phyloP scores from a whole-genome alignment of 2,113 vertebrate species.

The Aramus guarauna region DNA sequence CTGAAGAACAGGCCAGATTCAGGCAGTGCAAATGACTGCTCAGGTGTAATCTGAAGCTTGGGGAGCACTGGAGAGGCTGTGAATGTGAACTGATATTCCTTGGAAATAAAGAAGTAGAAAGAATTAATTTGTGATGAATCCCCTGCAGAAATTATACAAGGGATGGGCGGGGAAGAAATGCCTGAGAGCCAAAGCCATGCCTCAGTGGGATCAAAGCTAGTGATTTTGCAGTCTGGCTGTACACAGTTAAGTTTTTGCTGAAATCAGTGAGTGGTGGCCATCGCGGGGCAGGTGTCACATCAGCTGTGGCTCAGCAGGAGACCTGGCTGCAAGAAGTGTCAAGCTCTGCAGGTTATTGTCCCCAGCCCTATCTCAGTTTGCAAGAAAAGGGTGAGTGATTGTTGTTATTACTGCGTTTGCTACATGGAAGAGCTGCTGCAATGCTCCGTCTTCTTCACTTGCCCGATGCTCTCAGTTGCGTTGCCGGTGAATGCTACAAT shows the following conservation, averaged over 20 bases:
- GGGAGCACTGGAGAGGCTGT: not conserved
- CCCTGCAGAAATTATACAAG: not conserved
- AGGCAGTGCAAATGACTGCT: not conserved
- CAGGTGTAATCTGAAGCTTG: not conserved
- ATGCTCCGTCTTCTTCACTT: not conserved
- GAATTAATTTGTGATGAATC: not conserved
- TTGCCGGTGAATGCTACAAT: not conserved
- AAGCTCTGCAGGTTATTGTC: not conserved
- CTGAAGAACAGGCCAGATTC: not conserved
- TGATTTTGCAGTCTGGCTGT: not conserved
- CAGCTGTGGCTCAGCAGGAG: not conserved
- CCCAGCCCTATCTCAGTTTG: not conserved
- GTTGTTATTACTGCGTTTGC: not conserved
- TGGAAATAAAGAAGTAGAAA: not conserved
- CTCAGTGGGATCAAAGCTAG: not conserved
- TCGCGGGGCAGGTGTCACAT: fast-evolving
- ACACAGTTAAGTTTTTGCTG: not conserved
- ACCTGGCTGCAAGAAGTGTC: not conserved
- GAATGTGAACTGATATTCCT: not conserved
- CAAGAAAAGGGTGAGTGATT: not conserved
- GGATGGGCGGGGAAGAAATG: not conserved
- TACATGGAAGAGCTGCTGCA: not conserved
- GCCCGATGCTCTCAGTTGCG: not conserved
- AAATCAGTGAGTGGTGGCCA: not conserved
- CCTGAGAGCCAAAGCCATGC: not conserved